Conservation (phyloP, 2,113 vertebrate genomes). For the Myrmophylax atrothorax region DNA sequence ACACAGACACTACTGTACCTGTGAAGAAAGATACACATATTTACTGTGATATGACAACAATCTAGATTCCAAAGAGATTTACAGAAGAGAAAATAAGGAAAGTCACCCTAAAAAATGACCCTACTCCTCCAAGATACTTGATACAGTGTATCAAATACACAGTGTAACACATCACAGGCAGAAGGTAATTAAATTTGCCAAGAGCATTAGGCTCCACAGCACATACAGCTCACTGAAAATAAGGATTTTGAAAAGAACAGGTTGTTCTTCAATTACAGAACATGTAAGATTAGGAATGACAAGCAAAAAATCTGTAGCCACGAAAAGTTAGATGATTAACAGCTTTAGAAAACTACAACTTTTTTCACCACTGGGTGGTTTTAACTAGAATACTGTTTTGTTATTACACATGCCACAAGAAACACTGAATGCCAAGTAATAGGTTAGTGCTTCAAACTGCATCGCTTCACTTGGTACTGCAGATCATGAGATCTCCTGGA, state of each 20-base stretch:
- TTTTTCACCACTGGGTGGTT: neutral
- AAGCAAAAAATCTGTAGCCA: neutral
- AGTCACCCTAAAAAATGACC: neutral
- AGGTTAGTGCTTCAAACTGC: neutral
- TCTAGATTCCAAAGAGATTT: neutral
- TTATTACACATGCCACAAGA: neutral
- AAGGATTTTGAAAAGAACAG: neutral
- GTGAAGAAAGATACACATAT: neutral
- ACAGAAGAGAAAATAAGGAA: neutral
- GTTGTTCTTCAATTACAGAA: neutral
- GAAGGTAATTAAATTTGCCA: neutral
- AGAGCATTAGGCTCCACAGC: neutral
- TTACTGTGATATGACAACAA: neutral
- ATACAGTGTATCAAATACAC: neutral
- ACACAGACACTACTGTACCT: neutral
- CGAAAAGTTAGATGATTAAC: neutral
- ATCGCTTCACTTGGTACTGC: neutral
- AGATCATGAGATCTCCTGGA: neutral
- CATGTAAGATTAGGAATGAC: neutral
- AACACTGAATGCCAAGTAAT: neutral
- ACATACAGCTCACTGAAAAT: neutral
- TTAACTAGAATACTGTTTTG: neutral
- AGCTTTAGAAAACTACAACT: neutral
- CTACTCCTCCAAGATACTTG: neutral
- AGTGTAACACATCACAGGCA: neutral